Conservation (phyloP, 1,140 invertebrate genomes). For the Drosophila mayri region DNA sequence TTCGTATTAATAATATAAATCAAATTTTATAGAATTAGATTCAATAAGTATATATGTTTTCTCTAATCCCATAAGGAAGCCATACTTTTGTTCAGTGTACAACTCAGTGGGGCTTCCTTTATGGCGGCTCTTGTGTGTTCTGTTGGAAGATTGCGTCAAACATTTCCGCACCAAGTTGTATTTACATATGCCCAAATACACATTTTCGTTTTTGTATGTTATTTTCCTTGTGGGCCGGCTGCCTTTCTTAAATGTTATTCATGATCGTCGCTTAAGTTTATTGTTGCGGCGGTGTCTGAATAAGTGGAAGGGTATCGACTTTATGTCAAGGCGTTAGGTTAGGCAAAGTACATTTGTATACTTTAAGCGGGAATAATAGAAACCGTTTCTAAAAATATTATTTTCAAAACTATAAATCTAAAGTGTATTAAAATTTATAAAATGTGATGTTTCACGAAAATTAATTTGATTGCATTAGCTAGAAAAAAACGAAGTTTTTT, state of each 20-base stretch:
- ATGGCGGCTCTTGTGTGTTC: background rate
- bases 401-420: background rate
- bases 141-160: constrained; percentile 29
- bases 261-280: constrained; percentile 63
- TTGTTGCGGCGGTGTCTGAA: constrained; percentile 2
- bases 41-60: background rate
- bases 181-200: constrained; percentile 29
- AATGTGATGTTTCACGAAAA: background rate
- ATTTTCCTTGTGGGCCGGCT: constrained; percentile 25
- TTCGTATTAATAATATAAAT: too few species aligned
- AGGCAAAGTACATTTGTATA: background rate
- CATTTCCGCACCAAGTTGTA: constrained; percentile 52
- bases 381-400: background rate
- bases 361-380: background rate
- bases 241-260: constrained; percentile 65
- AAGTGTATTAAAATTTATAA: background rate
- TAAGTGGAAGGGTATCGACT: constrained; percentile 2
- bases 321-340: background rate
- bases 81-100: background rate
- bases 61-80: background rate
- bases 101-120: constrained; percentile 13
- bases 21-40: too few species aligned
- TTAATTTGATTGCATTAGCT: background rate
- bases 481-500: too few species aligned
- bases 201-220: constrained; percentile 14